Base-by-base conservation (phyloP, 1,140 invertebrate genomes). In the Agrypnia vestita region DNA sequence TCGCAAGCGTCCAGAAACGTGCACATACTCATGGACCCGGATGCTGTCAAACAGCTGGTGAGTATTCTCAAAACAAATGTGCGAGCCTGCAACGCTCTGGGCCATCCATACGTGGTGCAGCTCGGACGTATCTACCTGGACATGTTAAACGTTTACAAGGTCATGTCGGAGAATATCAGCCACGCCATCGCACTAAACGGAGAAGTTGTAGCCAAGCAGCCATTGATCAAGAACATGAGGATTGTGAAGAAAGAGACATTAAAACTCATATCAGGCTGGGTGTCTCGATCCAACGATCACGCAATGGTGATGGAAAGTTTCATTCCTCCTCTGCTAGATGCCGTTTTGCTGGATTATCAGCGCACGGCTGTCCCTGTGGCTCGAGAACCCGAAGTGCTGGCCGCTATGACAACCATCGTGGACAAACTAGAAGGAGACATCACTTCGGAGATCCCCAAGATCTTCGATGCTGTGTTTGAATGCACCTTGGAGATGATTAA, bases 401-500 rank as follows among this genome's bases (percentile, higher is more conserved):
- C 96, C 84, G 95, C 98, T 71, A 99, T 99, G 95, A 96, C 97
- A 21, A 97, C 96, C 44, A 98, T 99, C 88, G 97, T 99, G 71
- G 96, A 98, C 87, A 97, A 96, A 90, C 91, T 99, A 80, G 94
- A 97, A 89, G 92, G 91, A 81, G 92, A 97, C 85, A 98, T 99
- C 83, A 98, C 97, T 35, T 94, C 94, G 84, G 95, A 98, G 90
- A 95, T 99, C 85, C 97, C 98, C 55, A 97, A 98, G 91, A 99
- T 99, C 84, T 99, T 99, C 90, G 98, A 99, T 91, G 97, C 98
- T 71, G 97, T 99, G 3, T 99, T 99, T 90, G 97, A 99, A 89
- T 99, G 97, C 88, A 99, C 99, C 59, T 91, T 99, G 69, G 96
- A 98, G 85, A 99, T 99, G 99, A 99, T 99, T 82, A 99, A 99